phyloP scores from a whole-genome alignment of 2,888 invertebrate genomes.

The Sminthurinus aureus region DNA sequence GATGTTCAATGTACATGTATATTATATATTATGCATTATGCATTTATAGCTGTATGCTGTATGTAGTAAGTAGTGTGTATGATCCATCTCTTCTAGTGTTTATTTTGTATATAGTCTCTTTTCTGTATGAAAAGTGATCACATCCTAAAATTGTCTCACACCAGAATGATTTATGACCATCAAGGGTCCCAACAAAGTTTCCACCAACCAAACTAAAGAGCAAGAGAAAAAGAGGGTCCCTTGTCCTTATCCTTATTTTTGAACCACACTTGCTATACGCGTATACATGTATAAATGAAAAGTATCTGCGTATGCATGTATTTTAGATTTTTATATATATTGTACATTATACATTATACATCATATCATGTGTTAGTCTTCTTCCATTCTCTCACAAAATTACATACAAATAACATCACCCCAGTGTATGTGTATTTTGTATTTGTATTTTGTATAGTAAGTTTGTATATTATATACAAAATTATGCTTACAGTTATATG shows the following conservation, averaged over 20 bases:
- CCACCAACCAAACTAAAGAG: constrained; percentile 26
- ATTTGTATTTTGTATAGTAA: not conserved
- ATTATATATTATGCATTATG: not conserved
- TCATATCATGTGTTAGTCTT: not conserved
- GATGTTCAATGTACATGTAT: not conserved
- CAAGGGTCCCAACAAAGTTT: constrained; percentile 56
- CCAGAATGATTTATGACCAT: constrained; percentile 57
- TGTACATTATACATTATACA: too few species aligned
- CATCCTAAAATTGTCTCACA: constrained; percentile 45
- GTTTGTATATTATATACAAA: too few species aligned
- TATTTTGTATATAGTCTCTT: not conserved
- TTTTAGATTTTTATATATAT: not conserved
- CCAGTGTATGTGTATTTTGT: not conserved
- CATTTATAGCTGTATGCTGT: too few species aligned
- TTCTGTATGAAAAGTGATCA: constrained; percentile 42
- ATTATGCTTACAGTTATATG: not conserved
- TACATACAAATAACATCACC: constrained; percentile 26
- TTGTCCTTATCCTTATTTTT: not conserved
- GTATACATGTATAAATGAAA: not conserved
- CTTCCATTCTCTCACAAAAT: constrained; percentile 6
- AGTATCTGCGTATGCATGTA: not conserved
- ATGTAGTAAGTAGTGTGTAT: too few species aligned
- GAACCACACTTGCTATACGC: not conserved
- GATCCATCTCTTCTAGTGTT: too few species aligned
- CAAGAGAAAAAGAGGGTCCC: constrained; percentile 37